Evolutionary conservation across 2,113 vertebrate species (phyloP), one percentile per base, ranked within the genome.

Genomic region (Hemiprocne comata): DNA sequence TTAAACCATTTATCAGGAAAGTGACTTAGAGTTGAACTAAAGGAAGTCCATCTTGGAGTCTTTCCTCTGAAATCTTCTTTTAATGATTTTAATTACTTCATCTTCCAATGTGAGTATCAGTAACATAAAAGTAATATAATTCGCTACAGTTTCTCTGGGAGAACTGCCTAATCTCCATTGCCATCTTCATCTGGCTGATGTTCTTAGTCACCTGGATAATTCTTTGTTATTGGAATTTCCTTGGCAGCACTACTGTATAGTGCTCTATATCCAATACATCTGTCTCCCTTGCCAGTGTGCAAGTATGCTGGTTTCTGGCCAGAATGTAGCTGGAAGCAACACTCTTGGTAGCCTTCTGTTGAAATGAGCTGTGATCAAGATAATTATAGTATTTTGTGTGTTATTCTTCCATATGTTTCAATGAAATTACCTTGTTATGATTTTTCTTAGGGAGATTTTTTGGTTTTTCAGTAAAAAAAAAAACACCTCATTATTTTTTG

Each of bases 181-280:
- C 29, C 10, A 18, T 61, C 53, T 85, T 94, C 62, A 83, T 85
- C 62, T 79, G 50, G 14, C 21, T 82, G 36, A n/a, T 5, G 1
- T 44, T 87, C 25, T 40, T 53, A 36, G 62, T 85, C 75, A 87
- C 67, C 61, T 79, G 34, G 48, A 25, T 72, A 85, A 79, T 79
- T 83, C 85, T 80, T 90, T 85, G 34, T 48, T 85, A 72, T 36
- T 87, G 50, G 58, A 79, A 61, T 73, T 91, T 97, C 62, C 25
- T 65, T 90, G 71, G 54, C 67, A 94, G 31, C 3, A 1, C 5
- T 69, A 25, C 31, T 83, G 5, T 36, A 14, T 21, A 54, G 21
- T 44, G 65, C 17, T 72, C 28, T 48, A 31, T 54, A 69, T 53
- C 19, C n/a, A 61, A 8, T 40, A 34, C 5, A 53, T 54, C 28